Conservation (phyloP, 2,888 invertebrate genomes). For the Diaphora mendica region DNA sequence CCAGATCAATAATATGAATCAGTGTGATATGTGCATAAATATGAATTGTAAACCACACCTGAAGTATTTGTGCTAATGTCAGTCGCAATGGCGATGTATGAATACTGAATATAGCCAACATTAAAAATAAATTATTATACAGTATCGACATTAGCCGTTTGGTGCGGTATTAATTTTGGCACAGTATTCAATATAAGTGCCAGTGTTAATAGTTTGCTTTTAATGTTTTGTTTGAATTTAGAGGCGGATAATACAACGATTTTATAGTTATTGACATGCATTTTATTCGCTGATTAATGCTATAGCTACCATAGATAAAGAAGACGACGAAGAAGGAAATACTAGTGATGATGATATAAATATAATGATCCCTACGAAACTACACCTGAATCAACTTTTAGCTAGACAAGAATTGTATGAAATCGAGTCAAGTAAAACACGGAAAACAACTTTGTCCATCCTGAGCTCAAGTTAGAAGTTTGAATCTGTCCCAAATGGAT, state of each 20-base stretch:
- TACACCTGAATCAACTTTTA: conserved; percentile 7
- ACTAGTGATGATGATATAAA: conserved; percentile 50
- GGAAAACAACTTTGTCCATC: conserved; percentile 17
- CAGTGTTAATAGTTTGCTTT: conserved; percentile 47
- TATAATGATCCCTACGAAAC: conserved; percentile 34
- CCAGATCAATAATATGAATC: conserved; percentile 52
- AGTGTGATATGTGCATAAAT: conserved; percentile 60
- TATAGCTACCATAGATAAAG: conserved; percentile 53
- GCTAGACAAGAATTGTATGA: conserved; percentile 17
- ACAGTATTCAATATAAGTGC: conserved; percentile 35
- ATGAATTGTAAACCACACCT: conserved; percentile 66
- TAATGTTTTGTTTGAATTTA: conserved; percentile 36
- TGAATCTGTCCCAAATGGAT: conserved; percentile 24
- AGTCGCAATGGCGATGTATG: conserved; percentile 57
- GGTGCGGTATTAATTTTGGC: conserved; percentile 55
- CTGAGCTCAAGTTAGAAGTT: conserved; percentile 19
- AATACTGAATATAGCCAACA: conserved; percentile 57
- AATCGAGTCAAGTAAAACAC: conserved; percentile 9
- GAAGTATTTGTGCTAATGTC: conserved; percentile 61
- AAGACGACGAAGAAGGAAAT: conserved; percentile 47
- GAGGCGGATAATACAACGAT: conserved; percentile 42
- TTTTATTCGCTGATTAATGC: conserved; percentile 42
- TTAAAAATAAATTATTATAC: conserved; percentile 52
- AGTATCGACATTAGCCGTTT: conserved; percentile 56
- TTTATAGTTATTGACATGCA: conserved; percentile 48